Evolutionary conservation across 2,113 vertebrate genomes (phyloP).

Genomic region (Sander lucioperca): DNA sequence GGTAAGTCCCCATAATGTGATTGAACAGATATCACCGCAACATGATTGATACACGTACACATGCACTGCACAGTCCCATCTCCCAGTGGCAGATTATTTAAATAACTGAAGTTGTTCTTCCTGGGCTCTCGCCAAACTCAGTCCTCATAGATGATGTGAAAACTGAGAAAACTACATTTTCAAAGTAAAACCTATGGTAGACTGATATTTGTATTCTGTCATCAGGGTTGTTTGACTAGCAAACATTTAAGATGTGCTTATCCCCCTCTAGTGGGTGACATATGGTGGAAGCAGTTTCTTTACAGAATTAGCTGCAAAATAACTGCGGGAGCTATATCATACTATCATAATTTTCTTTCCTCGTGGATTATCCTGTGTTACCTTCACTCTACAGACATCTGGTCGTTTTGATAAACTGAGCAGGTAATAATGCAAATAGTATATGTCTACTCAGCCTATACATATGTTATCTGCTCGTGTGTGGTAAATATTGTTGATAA

Average conservation of each 20-base stretch:
- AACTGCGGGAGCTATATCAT: neutral
- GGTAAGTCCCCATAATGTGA: neutral
- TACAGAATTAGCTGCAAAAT: slow-evolving; percentile 28
- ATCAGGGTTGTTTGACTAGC: slow-evolving; percentile 36
- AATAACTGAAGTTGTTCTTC: neutral
- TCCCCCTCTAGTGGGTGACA: slow-evolving; percentile 79
- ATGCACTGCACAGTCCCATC: neutral
- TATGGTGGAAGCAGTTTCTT: slow-evolving; percentile 43
- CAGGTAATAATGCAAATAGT: slow-evolving; percentile 43
- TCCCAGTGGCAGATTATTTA: neutral
- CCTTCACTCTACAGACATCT: neutral
- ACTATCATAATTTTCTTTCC: neutral
- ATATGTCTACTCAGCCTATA: slow-evolving; percentile 25
- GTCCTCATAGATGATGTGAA: neutral
- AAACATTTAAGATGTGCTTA: slow-evolving; percentile 69
- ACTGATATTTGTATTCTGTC: neutral
- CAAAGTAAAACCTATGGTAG: neutral
- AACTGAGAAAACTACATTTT: neutral
- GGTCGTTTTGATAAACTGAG: slow-evolving; percentile 43
- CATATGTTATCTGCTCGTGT: slow-evolving; percentile 23
- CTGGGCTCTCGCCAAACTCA: slow-evolving; percentile 26
- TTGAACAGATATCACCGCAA: neutral
- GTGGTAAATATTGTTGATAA: slow-evolving; percentile 60
- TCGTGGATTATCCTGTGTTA: neutral
- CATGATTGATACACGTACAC: neutral